Percentiles rank a stretch among this genome's conserved stretches.
phyloP scores from a whole-genome alignment of 2,888 invertebrate genomes.

The Ischnura elegans region DNA sequence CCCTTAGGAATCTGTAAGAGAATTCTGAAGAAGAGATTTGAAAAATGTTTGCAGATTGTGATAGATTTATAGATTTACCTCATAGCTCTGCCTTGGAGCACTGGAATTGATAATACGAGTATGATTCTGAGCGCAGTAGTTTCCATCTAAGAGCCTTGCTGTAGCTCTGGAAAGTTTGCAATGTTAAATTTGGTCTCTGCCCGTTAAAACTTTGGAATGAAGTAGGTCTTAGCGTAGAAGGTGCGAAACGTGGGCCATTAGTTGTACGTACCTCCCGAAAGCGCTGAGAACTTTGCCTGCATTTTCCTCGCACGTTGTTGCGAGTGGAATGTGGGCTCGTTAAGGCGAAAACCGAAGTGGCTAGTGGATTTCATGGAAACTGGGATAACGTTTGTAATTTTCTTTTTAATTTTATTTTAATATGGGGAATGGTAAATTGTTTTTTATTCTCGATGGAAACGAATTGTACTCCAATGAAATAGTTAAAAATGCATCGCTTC shows the following conservation, averaged over 20 bases:
- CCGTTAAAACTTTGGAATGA: constrained; percentile 19
- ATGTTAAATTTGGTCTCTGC: neutral
- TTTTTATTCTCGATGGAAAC: too few relatives aligned
- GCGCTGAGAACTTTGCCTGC: neutral
- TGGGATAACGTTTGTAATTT: neutral
- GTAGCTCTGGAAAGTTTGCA: neutral
- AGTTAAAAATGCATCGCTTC: too few relatives aligned
- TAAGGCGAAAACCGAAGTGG: neutral
- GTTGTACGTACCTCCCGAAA: neutral
- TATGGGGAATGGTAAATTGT: neutral
- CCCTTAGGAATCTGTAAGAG: neutral
- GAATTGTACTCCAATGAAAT: too few relatives aligned
- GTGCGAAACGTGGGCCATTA: neutral
- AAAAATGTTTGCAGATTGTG: neutral
- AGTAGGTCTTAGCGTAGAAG: neutral
- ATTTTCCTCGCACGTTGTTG: neutral
- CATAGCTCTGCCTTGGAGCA: neutral
- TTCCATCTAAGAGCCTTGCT: neutral
- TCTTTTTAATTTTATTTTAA: neutral
- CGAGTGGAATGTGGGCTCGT: neutral
- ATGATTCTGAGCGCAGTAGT: neutral
- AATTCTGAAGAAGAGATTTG: neutral
- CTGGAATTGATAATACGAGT: neutral
- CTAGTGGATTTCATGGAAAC: neutral
- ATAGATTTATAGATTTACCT: neutral